These are phyloP conservation scores for Koerneria pararmatus DNA, from an alignment of 2,888 invertebrate genomes.

Conservation along the genomic window DNA sequence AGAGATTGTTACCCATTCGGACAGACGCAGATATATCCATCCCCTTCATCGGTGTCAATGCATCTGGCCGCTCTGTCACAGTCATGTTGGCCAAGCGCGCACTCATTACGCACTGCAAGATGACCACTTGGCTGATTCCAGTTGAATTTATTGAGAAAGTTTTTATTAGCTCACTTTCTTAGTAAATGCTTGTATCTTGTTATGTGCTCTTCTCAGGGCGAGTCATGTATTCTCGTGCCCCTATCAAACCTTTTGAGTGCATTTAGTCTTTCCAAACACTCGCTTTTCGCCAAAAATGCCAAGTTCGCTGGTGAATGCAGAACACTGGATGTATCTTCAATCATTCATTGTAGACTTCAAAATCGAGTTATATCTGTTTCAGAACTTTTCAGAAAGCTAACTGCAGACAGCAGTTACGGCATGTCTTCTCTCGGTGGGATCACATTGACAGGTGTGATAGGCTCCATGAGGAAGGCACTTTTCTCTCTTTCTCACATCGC, in stretches of 20 bases:
- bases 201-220: no score
- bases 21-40: slow-evolving; percentile 53
- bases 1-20: slow-evolving; percentile 28
- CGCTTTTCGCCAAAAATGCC: slow-evolving; percentile 53
- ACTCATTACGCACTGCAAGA: slow-evolving; percentile 30
- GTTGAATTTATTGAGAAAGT: no score
- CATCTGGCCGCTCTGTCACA: slow-evolving; percentile 57
- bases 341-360: no score
- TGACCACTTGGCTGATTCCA: slow-evolving; percentile 43
- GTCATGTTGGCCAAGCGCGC: slow-evolving; percentile 49
- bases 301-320: no score
- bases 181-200: no score
- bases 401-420: slow-evolving; percentile 57
- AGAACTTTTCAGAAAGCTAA: slow-evolving; percentile 30
- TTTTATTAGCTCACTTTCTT: no score
- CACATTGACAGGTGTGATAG: slow-evolving; percentile 58
- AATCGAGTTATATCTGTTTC: no score
- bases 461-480: slow-evolving; percentile 53
- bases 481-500: slow-evolving; percentile 55
- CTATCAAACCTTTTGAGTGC: no score
- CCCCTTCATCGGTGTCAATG: slow-evolving; percentile 54
- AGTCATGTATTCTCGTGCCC: no score
- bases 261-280: slow-evolving; percentile 48
- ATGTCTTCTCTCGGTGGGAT: slow-evolving; percentile 50
- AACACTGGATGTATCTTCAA: no score